Evolutionary conservation across 2,888 invertebrate genomes (phyloP), one percentile per base, ranked within the genome.

Genomic region (Acholoe squamosa): DNA sequence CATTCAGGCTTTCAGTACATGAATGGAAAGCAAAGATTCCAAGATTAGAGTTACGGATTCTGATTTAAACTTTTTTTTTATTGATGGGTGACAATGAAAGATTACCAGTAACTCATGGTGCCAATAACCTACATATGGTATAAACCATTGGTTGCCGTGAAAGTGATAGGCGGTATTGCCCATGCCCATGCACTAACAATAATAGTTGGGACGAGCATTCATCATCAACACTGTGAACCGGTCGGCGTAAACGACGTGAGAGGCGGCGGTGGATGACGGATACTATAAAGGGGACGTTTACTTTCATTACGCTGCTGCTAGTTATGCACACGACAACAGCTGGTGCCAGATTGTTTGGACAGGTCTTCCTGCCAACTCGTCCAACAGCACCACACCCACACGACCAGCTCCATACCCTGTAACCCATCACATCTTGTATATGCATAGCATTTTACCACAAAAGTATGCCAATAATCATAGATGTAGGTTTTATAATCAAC

Each of bases 251-350:
- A 61, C 61, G 61, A 61, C 61, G 61, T 61, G 61, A 3, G 61
- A 61, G 61, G 19, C n/a, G 19, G 61, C 76, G 1, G 5, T 25
- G 31, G 76, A 28, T 31, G 76, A 76, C 31, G 76, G n/a, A 76
- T 31, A 76, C 16, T 34, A 5, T 33, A 80, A 80, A 80, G 33
- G 0, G 34, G n/a, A 71, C 25, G 71, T 28, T 80, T 43, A 80
- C 80, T 80, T 34, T 80, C 80, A 43, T 80, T 43, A 33, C 25
- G 33, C 80, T 43, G 34, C 80, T 71, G 71, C 80, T 76, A 43
- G 33, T 34, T 33, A 80, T 80, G 33, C 43, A 80, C 43, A 76
- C 76, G 31, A 34, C 43, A 12, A 43, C 80, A 80, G 33, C 80
- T 80, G 80, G 33, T 22, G n/a, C 34, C 19, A 25, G 28, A 14